Conservation (phyloP, 2,113 vertebrate species). For the Dipodomys merriami region DNA sequence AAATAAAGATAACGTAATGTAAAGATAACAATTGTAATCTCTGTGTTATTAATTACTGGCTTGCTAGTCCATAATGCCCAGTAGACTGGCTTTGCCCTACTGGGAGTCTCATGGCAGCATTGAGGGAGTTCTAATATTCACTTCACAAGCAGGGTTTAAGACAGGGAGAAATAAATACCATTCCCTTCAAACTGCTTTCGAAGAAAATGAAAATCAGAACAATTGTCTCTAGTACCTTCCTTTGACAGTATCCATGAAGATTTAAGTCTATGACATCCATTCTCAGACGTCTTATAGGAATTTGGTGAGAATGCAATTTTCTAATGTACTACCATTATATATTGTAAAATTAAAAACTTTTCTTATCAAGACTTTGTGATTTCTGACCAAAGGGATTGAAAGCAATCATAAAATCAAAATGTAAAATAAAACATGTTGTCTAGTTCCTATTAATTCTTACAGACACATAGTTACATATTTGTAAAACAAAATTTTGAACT, state of each 20-base stretch:
- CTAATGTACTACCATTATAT: not conserved
- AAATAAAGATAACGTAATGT: not conserved
- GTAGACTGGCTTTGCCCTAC: not conserved
- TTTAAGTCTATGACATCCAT: not conserved
- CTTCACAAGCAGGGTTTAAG: not conserved
- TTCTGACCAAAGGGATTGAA: not conserved
- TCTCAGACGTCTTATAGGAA: not conserved
- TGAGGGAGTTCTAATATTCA: conserved; percentile 29
- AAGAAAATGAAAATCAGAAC: conserved; percentile 10
- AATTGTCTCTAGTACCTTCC: not conserved
- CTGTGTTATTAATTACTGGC: not conserved
- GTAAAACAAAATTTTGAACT: not conserved
- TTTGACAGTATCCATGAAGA: not conserved
- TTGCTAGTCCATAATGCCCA: conserved; percentile 1
- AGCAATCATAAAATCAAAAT: not conserved
- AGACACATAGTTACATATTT: not conserved
- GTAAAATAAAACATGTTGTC: not conserved
- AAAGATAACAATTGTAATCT: not conserved
- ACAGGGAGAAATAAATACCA: not conserved
- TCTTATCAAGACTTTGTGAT: not conserved
- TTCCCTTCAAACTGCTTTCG: not conserved
- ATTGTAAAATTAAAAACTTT: too few relatives aligned
- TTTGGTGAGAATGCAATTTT: conserved; percentile 20
- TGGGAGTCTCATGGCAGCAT: conserved; percentile 15
- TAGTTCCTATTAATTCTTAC: not conserved